Conservation (phyloP, 2,888 invertebrate species). For the Chrysolina oricalcia region DNA sequence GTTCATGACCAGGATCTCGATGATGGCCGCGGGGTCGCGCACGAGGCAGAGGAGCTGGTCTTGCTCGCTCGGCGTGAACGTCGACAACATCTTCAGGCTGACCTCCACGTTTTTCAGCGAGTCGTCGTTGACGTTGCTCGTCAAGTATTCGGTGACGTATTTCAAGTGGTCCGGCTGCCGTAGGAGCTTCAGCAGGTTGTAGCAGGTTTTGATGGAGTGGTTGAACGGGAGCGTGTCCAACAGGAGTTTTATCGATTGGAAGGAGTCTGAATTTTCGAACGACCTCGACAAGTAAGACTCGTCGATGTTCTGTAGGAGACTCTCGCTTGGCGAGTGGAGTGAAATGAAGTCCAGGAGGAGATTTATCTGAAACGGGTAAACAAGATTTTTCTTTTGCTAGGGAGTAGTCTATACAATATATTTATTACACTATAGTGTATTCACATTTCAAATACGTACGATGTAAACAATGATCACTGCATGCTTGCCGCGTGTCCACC, state of each 20-base stretch:
- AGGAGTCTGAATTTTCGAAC: constrained; percentile 74
- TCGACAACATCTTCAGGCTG: constrained; percentile 80
- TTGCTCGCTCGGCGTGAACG: constrained; percentile 76
- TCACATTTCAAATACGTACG: too few relatives aligned
- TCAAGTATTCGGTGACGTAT: constrained; percentile 78
- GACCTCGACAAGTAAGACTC: constrained; percentile 75
- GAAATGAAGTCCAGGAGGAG: constrained; percentile 82
- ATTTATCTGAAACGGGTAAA: constrained; percentile 74
- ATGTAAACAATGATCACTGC: too few relatives aligned
- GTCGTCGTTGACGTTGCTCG: constrained; percentile 71
- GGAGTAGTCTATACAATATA: too few relatives aligned
- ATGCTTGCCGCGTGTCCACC: too few relatives aligned
- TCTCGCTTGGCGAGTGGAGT: constrained; percentile 76
- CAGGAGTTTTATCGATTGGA: constrained; percentile 73
- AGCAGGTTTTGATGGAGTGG: constrained; percentile 78
- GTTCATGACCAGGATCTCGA: constrained; percentile 93
- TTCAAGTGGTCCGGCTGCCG: constrained; percentile 78
- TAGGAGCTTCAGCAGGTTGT: constrained; percentile 77
- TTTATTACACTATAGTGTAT: too few relatives aligned
- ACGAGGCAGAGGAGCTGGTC: constrained; percentile 78
- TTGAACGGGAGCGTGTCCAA: constrained; percentile 76
- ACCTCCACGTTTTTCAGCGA: constrained; percentile 78
- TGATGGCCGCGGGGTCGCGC: constrained; percentile 82
- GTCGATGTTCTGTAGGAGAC: constrained; percentile 73
- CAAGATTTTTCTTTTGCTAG: not conserved